Conservation (phyloP, 2,888 invertebrate genomes). For the Eupithecia inturbata region DNA sequence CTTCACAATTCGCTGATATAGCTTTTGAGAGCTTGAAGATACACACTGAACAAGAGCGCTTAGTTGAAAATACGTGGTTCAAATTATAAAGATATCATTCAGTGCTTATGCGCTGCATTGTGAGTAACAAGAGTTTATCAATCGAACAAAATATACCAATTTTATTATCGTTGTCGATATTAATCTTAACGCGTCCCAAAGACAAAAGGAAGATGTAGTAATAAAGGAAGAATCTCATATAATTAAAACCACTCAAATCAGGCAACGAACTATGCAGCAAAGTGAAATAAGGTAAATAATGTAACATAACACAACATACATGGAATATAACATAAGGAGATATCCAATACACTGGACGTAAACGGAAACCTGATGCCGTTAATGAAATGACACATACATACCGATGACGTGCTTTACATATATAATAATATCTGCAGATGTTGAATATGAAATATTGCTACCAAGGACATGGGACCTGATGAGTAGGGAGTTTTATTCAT, state of each 20-base stretch:
- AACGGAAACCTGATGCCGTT: conserved; percentile 50
- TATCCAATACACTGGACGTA: conserved; percentile 45
- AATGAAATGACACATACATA: conserved; percentile 44
- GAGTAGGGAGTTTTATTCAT: conserved; percentile 1
- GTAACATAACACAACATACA: conserved; percentile 29
- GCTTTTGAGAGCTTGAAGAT: conserved; percentile 12
- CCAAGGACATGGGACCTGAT: not conserved
- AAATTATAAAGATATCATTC: not conserved
- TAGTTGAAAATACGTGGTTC: not conserved
- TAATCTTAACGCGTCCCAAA: not conserved
- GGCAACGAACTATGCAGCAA: conserved; percentile 12
- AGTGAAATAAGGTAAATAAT: conserved; percentile 27
- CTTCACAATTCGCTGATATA: conserved; percentile 32
- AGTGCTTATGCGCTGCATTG: not conserved
- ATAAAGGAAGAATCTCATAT: not conserved
- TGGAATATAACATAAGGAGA: conserved; percentile 33
- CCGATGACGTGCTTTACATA: conserved; percentile 48
- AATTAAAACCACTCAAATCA: conserved; percentile 18
- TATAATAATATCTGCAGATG: conserved; percentile 32
- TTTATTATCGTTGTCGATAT: not conserved
- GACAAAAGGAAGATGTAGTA: not conserved
- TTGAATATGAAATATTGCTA: not conserved
- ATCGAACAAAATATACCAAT: not conserved
- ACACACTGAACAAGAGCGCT: not conserved
- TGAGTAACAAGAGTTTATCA: not conserved